phyloP scores from a whole-genome alignment of 2,113 vertebrate genomes.

The Scophthalmus maximus region DNA sequence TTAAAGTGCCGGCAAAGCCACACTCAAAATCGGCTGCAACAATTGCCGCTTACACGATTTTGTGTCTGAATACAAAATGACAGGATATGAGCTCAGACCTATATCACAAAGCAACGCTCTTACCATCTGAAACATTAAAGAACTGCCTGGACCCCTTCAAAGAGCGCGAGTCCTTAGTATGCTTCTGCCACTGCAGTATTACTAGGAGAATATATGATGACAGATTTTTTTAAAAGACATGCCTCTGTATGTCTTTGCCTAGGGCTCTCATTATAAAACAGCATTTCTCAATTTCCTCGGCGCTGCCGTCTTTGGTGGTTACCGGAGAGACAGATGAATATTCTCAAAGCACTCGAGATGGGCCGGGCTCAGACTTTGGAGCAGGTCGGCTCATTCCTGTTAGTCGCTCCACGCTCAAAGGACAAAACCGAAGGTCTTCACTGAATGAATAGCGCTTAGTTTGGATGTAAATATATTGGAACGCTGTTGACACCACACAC shows the following conservation, averaged over 20 bases:
- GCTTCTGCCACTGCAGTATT: slow-evolving; percentile 69
- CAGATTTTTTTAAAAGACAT: slow-evolving; percentile 79
- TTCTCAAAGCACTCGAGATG: slow-evolving; percentile 57
- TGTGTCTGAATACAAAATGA: slow-evolving; percentile 32
- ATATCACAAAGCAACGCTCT: slow-evolving; percentile 53
- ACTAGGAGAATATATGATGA: slow-evolving; percentile 80
- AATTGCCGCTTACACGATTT: slow-evolving; percentile 11
- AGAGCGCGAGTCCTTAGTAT: slow-evolving; percentile 65
- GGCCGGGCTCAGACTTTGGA: slow-evolving; percentile 31
- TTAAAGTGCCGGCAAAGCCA: slow-evolving; percentile 25
- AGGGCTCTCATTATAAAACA: slow-evolving; percentile 77
- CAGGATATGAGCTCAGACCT: slow-evolving; percentile 27
- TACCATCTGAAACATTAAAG: slow-evolving; percentile 53
- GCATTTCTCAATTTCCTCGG: slow-evolving; percentile 74
- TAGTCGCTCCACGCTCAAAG: slow-evolving; percentile 5
- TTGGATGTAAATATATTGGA: slow-evolving; percentile 9
- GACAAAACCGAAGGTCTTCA: slow-evolving; percentile 22
- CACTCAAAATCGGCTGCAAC: slow-evolving; percentile 19
- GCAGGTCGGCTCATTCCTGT: slow-evolving; percentile 42
- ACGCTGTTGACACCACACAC: neutral
- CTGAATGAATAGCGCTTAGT: neutral
- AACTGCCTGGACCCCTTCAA: slow-evolving; percentile 55
- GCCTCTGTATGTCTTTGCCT: slow-evolving; percentile 76
- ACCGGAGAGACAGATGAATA: slow-evolving; percentile 68
- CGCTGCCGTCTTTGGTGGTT: slow-evolving; percentile 68